phyloP scores from a whole-genome alignment of 2,113 vertebrate species.

The Eidolon helvum region DNA sequence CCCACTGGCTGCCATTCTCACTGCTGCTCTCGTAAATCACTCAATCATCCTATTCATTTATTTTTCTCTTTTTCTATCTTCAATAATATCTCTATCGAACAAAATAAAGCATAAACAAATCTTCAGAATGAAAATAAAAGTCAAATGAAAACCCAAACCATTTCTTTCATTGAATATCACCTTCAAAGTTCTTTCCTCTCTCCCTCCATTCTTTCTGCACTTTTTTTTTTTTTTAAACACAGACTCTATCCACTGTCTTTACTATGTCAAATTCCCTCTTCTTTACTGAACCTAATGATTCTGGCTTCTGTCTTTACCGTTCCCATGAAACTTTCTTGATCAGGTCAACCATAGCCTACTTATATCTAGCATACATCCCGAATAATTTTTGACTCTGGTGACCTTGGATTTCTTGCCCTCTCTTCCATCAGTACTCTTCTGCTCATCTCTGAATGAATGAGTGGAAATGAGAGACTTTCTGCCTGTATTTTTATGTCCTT shows the following conservation, averaged over 20 bases:
- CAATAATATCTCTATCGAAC: neutral
- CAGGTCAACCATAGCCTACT: neutral
- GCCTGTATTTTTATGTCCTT: neutral
- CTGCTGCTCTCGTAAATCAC: neutral
- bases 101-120: neutral
- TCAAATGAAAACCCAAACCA: neutral
- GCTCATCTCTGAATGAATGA: neutral
- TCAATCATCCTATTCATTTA: neutral
- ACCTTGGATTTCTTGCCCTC: neutral
- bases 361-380: neutral
- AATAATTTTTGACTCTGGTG: neutral
- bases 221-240: neutral
- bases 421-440: neutral
- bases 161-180: neutral
- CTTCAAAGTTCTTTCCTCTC: neutral
- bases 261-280: neutral
- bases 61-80: neutral
- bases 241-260: accelerated
- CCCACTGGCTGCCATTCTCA: neutral
- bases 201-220: neutral
- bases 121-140: neutral
- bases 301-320: neutral
- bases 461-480: neutral
- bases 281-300: neutral
- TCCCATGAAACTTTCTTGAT: neutral